Evolutionary conservation across 2,113 vertebrate genomes (phyloP).

Genomic region (Ciconia stormi): DNA sequence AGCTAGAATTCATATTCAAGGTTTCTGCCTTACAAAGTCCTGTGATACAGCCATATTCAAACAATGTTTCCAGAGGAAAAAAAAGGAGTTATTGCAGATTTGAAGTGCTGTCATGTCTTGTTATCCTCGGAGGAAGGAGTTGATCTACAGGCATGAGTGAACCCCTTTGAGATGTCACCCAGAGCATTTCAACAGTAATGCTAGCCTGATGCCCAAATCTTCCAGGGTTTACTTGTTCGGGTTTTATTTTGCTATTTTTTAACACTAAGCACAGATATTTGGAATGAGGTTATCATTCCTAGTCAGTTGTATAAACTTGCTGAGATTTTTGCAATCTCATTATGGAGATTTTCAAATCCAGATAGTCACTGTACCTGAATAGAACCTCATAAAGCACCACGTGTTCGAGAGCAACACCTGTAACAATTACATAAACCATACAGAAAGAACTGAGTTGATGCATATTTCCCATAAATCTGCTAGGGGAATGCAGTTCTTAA

Average conservation of each 20-base stretch:
- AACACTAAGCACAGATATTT: background rate
- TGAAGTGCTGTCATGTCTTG: background rate
- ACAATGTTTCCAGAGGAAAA: background rate
- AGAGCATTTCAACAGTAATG: background rate
- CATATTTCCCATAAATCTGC: background rate
- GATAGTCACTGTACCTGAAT: background rate
- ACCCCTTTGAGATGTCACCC: background rate
- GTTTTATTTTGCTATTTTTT: background rate
- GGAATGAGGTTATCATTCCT: background rate
- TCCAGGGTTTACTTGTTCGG: background rate
- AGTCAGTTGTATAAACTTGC: background rate
- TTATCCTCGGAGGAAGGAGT: background rate
- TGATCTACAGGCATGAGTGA: background rate
- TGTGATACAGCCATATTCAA: background rate
- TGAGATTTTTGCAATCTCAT: background rate
- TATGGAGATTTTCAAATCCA: background rate
- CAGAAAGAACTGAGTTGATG: background rate
- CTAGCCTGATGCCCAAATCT: background rate
- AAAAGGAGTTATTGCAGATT: background rate
- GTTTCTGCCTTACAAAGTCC: background rate
- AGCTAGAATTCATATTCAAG: background rate
- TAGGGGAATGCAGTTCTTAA: background rate
- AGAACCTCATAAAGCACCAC: background rate
- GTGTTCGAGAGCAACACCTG: background rate
- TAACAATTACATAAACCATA: background rate